phyloP scores from a whole-genome alignment of 2,113 vertebrate species.

The Rhodinocichla rosea region DNA sequence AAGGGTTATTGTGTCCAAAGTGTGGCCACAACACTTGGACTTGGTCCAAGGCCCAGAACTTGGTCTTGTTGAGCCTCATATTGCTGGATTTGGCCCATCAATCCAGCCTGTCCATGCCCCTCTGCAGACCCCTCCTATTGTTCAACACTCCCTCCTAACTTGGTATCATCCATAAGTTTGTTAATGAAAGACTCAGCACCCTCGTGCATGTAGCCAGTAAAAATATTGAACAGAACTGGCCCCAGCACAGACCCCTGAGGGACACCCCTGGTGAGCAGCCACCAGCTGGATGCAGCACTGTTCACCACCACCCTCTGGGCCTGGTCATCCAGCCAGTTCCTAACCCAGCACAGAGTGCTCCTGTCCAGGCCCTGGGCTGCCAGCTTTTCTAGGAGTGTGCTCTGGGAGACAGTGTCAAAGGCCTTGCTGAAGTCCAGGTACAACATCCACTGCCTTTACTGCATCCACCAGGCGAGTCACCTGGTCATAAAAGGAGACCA shows the following conservation, averaged over 20 bases:
- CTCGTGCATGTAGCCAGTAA: background rate
- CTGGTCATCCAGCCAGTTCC: accelerated
- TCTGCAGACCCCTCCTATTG: background rate
- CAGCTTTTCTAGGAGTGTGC: background rate
- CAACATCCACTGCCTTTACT: background rate
- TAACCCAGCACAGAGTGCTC: accelerated
- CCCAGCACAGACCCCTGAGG: background rate
- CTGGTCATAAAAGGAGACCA: background rate
- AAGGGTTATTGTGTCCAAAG: background rate
- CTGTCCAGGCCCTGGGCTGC: background rate
- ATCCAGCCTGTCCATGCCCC: background rate
- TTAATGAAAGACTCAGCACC: no score
- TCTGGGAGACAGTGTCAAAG: background rate
- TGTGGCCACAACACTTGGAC: background rate
- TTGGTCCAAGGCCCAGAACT: background rate
- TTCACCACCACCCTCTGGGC: background rate
- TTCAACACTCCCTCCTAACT: accelerated
- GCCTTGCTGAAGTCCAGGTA: accelerated
- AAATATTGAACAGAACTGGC: background rate
- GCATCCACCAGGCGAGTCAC: accelerated
- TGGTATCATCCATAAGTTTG: no score
- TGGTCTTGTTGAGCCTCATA: background rate
- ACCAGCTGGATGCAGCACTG: accelerated
- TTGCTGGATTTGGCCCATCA: no score
- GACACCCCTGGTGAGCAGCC: accelerated